Percentiles rank a stretch among this genome's conserved stretches.
Conservation (phyloP, 2,888 invertebrate species). For the Teinopalpus imperialis region DNA sequence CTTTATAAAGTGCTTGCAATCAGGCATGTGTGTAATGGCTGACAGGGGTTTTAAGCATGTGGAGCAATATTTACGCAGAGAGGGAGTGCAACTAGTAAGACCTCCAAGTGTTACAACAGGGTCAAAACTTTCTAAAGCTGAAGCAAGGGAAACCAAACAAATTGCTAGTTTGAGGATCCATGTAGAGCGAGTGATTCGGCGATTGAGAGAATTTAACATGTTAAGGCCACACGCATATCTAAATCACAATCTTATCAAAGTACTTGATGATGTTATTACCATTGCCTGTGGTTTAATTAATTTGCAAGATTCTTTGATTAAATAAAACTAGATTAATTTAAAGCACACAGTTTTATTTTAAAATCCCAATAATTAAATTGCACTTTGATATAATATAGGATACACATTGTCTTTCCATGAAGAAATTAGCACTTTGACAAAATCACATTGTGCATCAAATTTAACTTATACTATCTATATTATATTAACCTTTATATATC, state of each 20-base stretch:
- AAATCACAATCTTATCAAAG: slow-evolving; percentile 21
- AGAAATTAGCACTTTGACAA: neutral
- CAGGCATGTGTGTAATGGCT: slow-evolving; percentile 29
- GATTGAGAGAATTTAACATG: slow-evolving; percentile 32
- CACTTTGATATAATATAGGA: slow-evolving; percentile 29
- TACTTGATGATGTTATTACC: slow-evolving; percentile 34
- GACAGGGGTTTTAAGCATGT: slow-evolving; percentile 36
- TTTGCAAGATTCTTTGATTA: slow-evolving; percentile 33
- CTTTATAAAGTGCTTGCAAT: slow-evolving; percentile 28
- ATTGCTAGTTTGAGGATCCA: slow-evolving; percentile 34
- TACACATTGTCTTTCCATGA: slow-evolving; percentile 29
- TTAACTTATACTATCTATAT: slow-evolving; percentile 32
- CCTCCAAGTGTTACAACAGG: slow-evolving; percentile 30
- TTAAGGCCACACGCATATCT: slow-evolving; percentile 32
- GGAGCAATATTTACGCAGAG: slow-evolving; percentile 26
- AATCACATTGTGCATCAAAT: slow-evolving; percentile 26
- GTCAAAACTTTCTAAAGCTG: slow-evolving; percentile 27
- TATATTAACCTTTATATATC: too few species aligned
- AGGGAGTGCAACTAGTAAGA: slow-evolving; percentile 24
- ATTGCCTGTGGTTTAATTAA: slow-evolving; percentile 35
- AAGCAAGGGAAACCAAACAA: slow-evolving; percentile 31
- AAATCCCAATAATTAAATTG: slow-evolving; percentile 1
- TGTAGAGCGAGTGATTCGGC: slow-evolving; percentile 31
- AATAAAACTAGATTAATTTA: slow-evolving; percentile 21
- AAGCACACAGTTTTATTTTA: neutral